These are phyloP conservation scores for Pyxicephalus adspersus DNA, from an alignment of 2,113 vertebrate species.

Conservation along the genomic window DNA sequence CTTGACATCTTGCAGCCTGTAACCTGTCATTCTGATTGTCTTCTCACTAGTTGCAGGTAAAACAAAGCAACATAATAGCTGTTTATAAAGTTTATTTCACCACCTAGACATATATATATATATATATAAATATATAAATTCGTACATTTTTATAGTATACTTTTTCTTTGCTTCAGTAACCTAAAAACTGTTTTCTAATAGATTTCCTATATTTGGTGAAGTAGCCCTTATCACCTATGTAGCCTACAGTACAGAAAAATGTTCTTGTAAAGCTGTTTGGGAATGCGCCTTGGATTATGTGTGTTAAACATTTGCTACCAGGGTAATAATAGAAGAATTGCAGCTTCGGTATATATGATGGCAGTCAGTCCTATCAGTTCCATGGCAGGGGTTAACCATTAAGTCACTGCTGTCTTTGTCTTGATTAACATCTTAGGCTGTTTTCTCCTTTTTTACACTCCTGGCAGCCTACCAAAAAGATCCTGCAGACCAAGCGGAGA, in stretches of 20 bases:
- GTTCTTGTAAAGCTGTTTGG: conserved; percentile 25
- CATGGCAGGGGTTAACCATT: conserved; percentile 44
- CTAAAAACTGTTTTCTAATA: background rate
- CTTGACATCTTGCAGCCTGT: too few relatives aligned
- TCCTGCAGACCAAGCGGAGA: conserved; percentile 52
- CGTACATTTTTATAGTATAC: too few relatives aligned
- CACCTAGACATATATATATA: too few relatives aligned
- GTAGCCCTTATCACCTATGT: background rate
- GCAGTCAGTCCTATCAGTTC: background rate
- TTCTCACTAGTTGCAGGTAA: too few relatives aligned
- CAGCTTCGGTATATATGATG: background rate
- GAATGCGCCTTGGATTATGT: conserved; percentile 29
- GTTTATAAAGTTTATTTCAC: too few relatives aligned
- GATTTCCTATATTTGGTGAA: background rate
- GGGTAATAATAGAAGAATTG: conserved; percentile 37
- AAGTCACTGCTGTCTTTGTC: conserved; percentile 36
- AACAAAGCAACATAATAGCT: too few relatives aligned
- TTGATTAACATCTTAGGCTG: conserved; percentile 51
- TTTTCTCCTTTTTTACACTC: conserved; percentile 42
- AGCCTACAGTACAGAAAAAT: background rate
- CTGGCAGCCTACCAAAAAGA: conserved; percentile 48
- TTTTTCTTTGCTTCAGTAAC: too few relatives aligned
- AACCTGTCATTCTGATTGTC: too few relatives aligned
- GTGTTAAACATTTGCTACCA: conserved; percentile 23
- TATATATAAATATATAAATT: too few relatives aligned